These are phyloP conservation scores for Heliconius hewitsoni DNA, from an alignment of 1,140 invertebrate genomes.

Conservation along the genomic window DNA sequence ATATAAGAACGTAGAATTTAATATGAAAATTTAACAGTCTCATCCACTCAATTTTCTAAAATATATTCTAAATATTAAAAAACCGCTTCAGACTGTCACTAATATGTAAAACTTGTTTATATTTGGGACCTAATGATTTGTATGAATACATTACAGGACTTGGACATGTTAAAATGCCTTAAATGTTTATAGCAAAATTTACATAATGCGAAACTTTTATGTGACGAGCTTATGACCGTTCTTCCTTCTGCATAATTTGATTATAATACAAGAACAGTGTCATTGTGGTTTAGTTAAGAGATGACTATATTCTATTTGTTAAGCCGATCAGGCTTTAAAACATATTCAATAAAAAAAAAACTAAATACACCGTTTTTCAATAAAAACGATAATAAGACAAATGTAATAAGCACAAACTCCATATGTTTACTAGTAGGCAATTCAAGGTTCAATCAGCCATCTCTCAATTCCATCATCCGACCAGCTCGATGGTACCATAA, in stretches of 20 bases:
- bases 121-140: slow-evolving; percentile 42
- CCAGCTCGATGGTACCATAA: no score
- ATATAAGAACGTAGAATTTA: no score
- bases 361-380: no score
- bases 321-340: no score
- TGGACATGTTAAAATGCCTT: slow-evolving; percentile 46
- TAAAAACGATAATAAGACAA: no score
- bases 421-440: no score
- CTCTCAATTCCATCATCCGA: no score
- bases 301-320: no score
- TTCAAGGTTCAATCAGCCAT: no score
- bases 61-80: neutral
- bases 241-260: slow-evolving; percentile 1
- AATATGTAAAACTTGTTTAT: slow-evolving; percentile 46
- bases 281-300: neutral
- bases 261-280: neutral
- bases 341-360: no score
- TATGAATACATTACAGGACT: slow-evolving; percentile 58
- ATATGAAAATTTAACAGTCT: neutral
- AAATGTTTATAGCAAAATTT: slow-evolving; percentile 56
- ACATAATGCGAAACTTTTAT: slow-evolving; percentile 24
- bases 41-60: neutral
- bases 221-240: neutral
- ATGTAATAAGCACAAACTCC: no score
- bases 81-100: slow-evolving; percentile 28